phyloP scores from a whole-genome alignment of 2,797 vertebrate species.

The Helarctos malayanus region DNA sequence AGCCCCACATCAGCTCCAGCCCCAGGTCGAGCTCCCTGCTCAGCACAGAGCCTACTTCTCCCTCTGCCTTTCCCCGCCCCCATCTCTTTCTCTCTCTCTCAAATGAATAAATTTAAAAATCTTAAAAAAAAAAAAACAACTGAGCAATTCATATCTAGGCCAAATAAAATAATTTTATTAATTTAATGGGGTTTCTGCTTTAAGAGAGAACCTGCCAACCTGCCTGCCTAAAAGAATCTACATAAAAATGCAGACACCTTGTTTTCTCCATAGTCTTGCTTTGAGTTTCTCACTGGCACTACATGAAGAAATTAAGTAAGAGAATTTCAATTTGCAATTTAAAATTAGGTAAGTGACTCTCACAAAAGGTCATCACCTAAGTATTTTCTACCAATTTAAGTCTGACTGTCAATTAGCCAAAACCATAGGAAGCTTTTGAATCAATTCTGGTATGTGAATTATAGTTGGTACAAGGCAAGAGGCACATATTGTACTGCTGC shows the following conservation, averaged over 20 bases:
- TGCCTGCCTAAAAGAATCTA: neutral
- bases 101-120: neutral
- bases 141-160: neutral
- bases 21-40: neutral
- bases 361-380: neutral
- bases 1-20: neutral
- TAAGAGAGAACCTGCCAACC: neutral
- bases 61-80: neutral
- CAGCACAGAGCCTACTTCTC: neutral
- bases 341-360: constrained; percentile 39
- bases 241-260: neutral
- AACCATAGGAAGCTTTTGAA: constrained; percentile 29
- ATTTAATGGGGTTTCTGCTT: neutral
- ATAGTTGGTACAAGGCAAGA: neutral
- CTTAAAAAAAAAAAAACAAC: neutral
- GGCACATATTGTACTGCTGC: neutral
- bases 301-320: neutral
- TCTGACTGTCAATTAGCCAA: neutral
- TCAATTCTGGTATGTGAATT: neutral
- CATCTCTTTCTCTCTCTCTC: neutral
- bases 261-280: neutral
- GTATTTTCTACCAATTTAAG: neutral
- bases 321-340: constrained; percentile 26
- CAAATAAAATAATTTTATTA: neutral
- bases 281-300: neutral